Percentiles rank a stretch among this genome's conserved stretches.
Conservation (phyloP, 2,888 invertebrate genomes). For the Tachina lurida region DNA sequence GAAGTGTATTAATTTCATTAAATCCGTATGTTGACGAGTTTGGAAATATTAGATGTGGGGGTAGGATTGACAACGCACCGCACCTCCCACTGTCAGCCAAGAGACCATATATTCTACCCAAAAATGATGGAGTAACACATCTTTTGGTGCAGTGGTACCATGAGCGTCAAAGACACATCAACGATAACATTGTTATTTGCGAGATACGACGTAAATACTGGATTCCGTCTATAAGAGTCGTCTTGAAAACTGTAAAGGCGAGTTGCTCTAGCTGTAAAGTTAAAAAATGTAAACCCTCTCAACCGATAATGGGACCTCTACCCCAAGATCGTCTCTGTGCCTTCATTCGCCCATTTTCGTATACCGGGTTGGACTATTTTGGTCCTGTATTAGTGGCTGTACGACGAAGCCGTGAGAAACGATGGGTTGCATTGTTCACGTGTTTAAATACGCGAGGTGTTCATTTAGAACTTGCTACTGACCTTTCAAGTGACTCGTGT, state of each 20-base stretch:
- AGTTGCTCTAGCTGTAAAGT: conserved; percentile 1
- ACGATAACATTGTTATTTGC: conserved; percentile 18
- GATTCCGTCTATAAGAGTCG: conserved; percentile 22
- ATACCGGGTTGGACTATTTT: neutral
- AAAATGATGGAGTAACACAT: conserved; percentile 6
- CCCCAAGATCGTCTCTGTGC: conserved; percentile 22
- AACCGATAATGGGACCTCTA: conserved; percentile 35
- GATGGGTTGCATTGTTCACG: conserved; percentile 45
- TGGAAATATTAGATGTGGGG: conserved; percentile 31
- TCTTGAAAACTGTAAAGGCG: conserved; percentile 11
- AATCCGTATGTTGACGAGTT: conserved; percentile 38
- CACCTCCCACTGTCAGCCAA: neutral
- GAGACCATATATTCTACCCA: conserved; percentile 6
- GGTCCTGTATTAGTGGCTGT: no score
- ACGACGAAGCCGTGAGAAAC: neutral
- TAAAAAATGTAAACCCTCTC: neutral
- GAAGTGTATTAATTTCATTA: neutral
- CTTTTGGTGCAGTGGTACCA: conserved; percentile 4
- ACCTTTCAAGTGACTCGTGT: no score
- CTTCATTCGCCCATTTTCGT: conserved; percentile 35
- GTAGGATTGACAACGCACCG: conserved; percentile 35
- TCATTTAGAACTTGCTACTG: no score
- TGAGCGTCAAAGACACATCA: conserved; percentile 6
- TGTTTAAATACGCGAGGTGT: conserved; percentile 35
- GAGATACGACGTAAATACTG: conserved; percentile 31